Percentiles rank a stretch among this genome's conserved stretches.
phyloP scores from a whole-genome alignment of 2,113 vertebrate species.

The Myrmecobius fasciatus region DNA sequence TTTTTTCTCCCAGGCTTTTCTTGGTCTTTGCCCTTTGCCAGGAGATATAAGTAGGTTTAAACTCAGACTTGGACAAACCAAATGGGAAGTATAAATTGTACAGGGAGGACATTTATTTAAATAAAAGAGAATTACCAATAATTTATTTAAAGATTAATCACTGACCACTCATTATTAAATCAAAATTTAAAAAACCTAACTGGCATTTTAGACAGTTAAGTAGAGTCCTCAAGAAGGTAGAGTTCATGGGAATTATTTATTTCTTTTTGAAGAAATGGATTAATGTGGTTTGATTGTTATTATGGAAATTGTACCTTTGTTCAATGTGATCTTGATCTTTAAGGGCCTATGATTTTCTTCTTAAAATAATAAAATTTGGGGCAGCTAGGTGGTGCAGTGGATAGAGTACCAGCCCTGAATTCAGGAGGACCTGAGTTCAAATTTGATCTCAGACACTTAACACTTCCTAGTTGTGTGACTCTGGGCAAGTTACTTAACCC shows the following conservation, averaged over 20 bases:
- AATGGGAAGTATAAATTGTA: conserved; percentile 13
- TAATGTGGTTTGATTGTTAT: not conserved
- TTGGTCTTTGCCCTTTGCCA: not conserved
- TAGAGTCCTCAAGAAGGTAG: not conserved
- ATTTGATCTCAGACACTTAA: no score
- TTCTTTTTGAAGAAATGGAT: not conserved
- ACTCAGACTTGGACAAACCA: not conserved
- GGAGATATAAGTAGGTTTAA: conserved; percentile 1
- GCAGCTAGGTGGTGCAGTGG: no score
- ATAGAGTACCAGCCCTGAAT: no score
- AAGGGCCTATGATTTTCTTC: not conserved
- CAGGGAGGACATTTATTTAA: conserved; percentile 3
- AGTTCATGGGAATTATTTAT: not conserved
- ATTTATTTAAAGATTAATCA: conserved; percentile 11
- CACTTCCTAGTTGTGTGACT: no score
- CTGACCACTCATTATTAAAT: not conserved
- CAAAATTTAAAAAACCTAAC: conserved; percentile 12
- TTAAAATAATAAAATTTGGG: no score
- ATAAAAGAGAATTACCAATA: not conserved
- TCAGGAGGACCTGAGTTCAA: no score
- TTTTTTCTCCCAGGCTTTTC: not conserved
- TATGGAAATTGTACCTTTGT: not conserved
- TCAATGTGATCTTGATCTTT: not conserved
- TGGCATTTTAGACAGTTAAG: not conserved
- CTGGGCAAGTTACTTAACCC: no score